These are phyloP conservation scores for Nemapogon koenigi DNA, from an alignment of 2,888 invertebrate species.

Conservation along the genomic window DNA sequence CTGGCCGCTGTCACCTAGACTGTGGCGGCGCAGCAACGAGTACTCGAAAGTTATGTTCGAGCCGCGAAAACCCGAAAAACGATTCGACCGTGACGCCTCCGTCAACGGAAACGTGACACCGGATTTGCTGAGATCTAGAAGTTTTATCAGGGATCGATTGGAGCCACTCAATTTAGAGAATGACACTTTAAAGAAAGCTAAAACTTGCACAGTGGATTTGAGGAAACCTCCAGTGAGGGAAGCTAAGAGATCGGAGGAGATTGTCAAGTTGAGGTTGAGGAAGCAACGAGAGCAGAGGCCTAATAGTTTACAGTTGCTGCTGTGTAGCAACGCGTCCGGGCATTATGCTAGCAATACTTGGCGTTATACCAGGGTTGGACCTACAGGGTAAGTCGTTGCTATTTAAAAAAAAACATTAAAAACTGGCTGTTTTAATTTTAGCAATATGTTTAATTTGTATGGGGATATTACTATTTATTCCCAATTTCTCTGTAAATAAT, in stretches of 20 bases:
- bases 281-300: conserved; percentile 50
- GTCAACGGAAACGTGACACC: conserved; percentile 30
- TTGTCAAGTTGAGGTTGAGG: conserved; percentile 44
- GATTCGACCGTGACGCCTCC: conserved; percentile 16
- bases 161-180: conserved; percentile 37
- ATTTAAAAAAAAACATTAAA: no score
- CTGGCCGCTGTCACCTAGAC: conserved; percentile 53
- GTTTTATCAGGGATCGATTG: conserved; percentile 35
- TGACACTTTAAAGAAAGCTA: conserved; percentile 16
- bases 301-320: conserved; percentile 48
- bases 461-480: no score
- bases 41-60: conserved; percentile 57
- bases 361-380: conserved; percentile 52
- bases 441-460: no score
- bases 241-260: conserved; percentile 34
- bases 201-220: conserved; percentile 40
- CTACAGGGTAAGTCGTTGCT: conserved; percentile 48
- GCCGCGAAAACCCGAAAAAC: conserved; percentile 37
- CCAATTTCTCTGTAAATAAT: no score
- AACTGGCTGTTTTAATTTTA: no score
- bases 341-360: conserved; percentile 56
- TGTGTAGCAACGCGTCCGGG: conserved; percentile 52
- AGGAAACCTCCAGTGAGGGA: conserved; percentile 39
- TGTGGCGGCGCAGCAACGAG: conserved; percentile 55
- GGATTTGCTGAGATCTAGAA: conserved; percentile 39